Base-by-base conservation (phyloP, 64 coral and sea anemone genomes). In the Actinia tenebrosa region DNA sequence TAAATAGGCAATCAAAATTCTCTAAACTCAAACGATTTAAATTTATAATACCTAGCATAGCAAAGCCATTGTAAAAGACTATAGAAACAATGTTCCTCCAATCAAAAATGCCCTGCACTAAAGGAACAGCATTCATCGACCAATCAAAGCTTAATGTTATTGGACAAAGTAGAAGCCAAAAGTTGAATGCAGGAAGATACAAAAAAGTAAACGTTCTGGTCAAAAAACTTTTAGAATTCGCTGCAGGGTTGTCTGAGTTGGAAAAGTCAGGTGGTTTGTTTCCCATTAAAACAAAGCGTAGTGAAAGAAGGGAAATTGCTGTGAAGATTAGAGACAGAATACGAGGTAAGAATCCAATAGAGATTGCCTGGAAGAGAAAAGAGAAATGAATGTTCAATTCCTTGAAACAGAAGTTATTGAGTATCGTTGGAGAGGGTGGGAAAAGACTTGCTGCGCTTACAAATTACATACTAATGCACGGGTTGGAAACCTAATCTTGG, bases 61-160 rank as follows among this genome's bases (percentile, higher is more conserved):
- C 53, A 47, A 88, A 27, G 93, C 64, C 30, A 80, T 84, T 85
- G 58, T 96, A 96, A 88, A 96, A 96, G 44, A 88, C 14, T 7
- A 96, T 1, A 30, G 86, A 88, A 13, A 88, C 22, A 9, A 79
- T 37, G 88, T 89, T 90, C 16, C 94, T 87, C 61, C 55, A 78
- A 90, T 96, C 94, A 68, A 89, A 84, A 15, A 90, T 85, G 0
- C 87, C 87, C 62, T 96, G 87, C 3, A 96, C 78, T 15, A 96
- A 71, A 47, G 94, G 94, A 87, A 96, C 92, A 16, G 94, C 60
- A 23, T 96, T 91, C 94, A 96, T 96, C 8, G 94, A 96, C 94
- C 94, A 96, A 88, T 96, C 94, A 96, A 96, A 96, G 60, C 94
- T 92, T 43, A 90, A 52, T 9, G 62, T 87, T 82, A 80, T 96